Conservation (phyloP, 2,113 vertebrate species). For the Hippocampus abdominalis region DNA sequence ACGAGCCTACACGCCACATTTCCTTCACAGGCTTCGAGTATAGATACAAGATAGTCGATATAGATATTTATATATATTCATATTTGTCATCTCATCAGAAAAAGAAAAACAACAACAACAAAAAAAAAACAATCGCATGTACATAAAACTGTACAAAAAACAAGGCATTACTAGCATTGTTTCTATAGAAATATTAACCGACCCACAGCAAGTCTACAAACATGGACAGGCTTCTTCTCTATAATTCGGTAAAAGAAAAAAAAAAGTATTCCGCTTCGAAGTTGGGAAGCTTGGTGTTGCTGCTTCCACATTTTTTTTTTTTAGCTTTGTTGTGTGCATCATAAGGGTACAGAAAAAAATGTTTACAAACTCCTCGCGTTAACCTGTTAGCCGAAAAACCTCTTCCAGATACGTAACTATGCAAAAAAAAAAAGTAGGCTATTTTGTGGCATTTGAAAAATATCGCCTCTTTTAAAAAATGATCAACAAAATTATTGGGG, state of each 20-base stretch:
- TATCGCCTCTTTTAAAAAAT: neutral
- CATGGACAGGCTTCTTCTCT: conserved; percentile 46
- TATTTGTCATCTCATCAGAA: conserved; percentile 37
- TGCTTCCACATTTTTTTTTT: neutral
- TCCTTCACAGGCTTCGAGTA: conserved; percentile 59
- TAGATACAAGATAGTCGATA: conserved; percentile 9
- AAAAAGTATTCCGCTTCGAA: neutral
- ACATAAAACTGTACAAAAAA: conserved; percentile 99
- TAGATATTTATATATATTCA: conserved; percentile 26
- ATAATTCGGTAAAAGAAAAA: conserved; percentile 1
- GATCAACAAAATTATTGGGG: neutral
- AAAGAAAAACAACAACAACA: conserved; percentile 76
- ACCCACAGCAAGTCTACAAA: conserved; percentile 83
- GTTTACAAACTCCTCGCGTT: neutral
- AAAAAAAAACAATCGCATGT: conserved; percentile 92
- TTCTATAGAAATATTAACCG: conserved; percentile 87
- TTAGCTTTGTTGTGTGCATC: neutral
- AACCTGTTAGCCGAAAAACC: neutral
- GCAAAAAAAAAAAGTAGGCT: neutral
- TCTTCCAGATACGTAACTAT: neutral
- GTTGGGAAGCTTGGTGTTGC: neutral
- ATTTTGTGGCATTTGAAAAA: neutral
- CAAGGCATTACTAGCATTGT: conserved; percentile 88
- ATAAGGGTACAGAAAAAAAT: neutral
- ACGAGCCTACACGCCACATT: conserved; percentile 59